phyloP scores from a whole-genome alignment of 64 coral and sea anemone genomes.

The Actinia equina region DNA sequence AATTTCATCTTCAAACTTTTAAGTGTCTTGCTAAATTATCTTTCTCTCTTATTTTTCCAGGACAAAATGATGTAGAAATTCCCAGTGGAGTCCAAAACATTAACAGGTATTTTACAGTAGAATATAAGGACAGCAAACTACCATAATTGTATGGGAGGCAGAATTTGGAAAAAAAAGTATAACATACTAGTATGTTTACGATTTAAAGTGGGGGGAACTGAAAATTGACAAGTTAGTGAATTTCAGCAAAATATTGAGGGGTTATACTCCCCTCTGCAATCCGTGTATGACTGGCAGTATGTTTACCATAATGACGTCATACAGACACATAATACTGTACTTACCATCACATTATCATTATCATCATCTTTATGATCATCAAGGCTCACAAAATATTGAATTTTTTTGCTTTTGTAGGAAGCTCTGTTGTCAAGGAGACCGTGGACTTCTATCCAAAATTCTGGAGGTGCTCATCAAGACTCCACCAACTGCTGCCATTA shows the following conservation, averaged over 20 bases:
- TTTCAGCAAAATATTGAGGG: too few relatives aligned
- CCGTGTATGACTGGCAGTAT: too few relatives aligned
- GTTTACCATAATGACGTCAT: too few relatives aligned
- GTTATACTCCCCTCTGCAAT: too few relatives aligned
- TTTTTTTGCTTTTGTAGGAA: constrained; percentile 4
- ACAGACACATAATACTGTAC: background rate
- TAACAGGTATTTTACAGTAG: constrained; percentile 39
- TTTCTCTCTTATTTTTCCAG: constrained; percentile 25
- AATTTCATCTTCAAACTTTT: background rate
- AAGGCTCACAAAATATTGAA: background rate
- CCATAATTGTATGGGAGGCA: too few relatives aligned
- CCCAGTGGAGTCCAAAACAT: constrained; percentile 58
- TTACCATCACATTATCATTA: background rate
- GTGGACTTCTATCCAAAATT: constrained; percentile 89
- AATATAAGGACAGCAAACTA: background rate
- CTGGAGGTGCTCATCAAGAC: constrained; percentile 73
- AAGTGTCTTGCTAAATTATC: background rate
- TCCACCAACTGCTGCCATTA: constrained; percentile 68
- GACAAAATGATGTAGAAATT: constrained; percentile 87
- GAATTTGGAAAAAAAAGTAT: too few relatives aligned
- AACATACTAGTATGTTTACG: too few relatives aligned
- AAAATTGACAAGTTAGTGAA: too few relatives aligned
- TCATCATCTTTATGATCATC: background rate
- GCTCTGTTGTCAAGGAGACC: constrained; percentile 75
- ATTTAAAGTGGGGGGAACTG: too few relatives aligned